phyloP scores from a whole-genome alignment of 2,113 vertebrate species.

The Anoplopoma fimbria region DNA sequence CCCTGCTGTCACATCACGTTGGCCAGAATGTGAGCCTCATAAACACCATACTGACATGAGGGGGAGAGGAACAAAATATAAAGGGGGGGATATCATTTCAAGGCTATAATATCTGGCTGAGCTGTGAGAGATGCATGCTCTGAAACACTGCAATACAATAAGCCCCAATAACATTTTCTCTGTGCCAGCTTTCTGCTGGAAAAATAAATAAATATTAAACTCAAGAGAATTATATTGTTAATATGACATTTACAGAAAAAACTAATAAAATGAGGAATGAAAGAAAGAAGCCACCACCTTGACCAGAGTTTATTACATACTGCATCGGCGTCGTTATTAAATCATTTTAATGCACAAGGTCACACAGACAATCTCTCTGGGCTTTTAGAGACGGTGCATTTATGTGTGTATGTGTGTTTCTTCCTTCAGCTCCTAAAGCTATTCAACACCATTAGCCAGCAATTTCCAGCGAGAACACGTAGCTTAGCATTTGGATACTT shows the following conservation, averaged over 20 bases:
- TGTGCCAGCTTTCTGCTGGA: not conserved
- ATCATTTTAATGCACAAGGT: constrained; percentile 59
- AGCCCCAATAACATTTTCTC: constrained; percentile 17
- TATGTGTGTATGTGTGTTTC: not conserved
- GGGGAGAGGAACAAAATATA: not conserved
- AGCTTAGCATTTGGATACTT: constrained; percentile 32
- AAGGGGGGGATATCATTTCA: constrained; percentile 17
- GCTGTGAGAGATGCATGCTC: not conserved
- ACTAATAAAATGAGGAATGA: not conserved
- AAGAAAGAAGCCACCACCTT: not conserved
- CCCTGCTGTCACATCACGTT: constrained; percentile 64
- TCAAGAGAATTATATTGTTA: not conserved
- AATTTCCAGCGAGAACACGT: not conserved
- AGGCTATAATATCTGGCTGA: not conserved
- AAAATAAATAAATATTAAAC: not conserved
- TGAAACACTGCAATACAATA: constrained; percentile 12
- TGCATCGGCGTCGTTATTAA: constrained; percentile 4
- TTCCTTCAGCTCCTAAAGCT: not conserved
- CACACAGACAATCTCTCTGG: constrained; percentile 17
- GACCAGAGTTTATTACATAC: constrained; percentile 11
- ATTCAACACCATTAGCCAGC: constrained; percentile 1
- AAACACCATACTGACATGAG: constrained; percentile 25
- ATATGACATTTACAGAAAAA: constrained; percentile 7
- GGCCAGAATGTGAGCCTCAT: constrained; percentile 52
- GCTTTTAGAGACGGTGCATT: not conserved